phyloP scores from a whole-genome alignment of 2,888 invertebrate species.

The Heteromyza rotundicornis region DNA sequence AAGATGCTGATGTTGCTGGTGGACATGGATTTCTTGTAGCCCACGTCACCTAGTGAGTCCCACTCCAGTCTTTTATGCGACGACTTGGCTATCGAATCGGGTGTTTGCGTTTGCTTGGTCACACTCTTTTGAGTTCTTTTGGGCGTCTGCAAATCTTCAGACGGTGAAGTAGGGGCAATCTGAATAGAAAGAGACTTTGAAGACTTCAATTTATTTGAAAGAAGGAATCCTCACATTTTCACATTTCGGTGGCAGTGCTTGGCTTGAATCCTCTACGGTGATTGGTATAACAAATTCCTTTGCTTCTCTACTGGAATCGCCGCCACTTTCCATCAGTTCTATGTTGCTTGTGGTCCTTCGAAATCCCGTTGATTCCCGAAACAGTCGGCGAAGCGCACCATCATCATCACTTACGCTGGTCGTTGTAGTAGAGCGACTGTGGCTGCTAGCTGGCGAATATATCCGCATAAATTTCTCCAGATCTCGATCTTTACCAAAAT shows the following conservation, averaged over 20 bases:
- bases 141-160: constrained; percentile 42
- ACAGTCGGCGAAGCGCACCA: too few species aligned
- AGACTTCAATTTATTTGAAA: too few species aligned
- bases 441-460: constrained; percentile 31
- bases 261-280: constrained; percentile 20
- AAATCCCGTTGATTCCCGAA: too few species aligned
- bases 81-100: constrained; percentile 77
- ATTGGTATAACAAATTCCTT: constrained; percentile 35
- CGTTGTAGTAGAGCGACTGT: background rate
- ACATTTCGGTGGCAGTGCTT: too few species aligned
- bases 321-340: too few species aligned
- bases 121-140: constrained; percentile 28
- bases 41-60: constrained; percentile 88
- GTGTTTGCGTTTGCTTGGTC: constrained; percentile 67
- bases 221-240: background rate
- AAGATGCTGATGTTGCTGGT: constrained; percentile 61
- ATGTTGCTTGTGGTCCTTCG: too few species aligned
- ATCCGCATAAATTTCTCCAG: constrained; percentile 71
- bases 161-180: constrained; percentile 24
- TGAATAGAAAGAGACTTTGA: too few species aligned
- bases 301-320: too few species aligned
- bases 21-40: constrained; percentile 71
- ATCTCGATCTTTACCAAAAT: constrained; percentile 71
- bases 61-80: constrained; percentile 80
- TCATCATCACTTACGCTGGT: too few species aligned